phyloP scores from a whole-genome alignment of 2,797 vertebrate species.

The Pteronotus mesoamericanus region DNA sequence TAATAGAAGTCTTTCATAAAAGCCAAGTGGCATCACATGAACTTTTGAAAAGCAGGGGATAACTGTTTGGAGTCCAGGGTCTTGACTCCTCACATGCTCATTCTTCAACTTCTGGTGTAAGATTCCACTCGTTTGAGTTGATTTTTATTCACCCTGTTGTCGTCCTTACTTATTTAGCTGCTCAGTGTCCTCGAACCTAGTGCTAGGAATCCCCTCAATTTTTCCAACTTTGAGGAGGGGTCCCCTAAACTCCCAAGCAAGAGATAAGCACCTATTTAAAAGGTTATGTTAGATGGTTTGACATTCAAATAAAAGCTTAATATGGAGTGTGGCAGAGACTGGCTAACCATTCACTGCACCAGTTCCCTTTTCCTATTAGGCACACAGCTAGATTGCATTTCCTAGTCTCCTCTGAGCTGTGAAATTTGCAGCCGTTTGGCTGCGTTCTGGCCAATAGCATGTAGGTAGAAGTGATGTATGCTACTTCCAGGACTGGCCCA shows the following conservation, averaged over 20 bases:
- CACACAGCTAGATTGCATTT: not conserved
- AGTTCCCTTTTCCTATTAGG: not conserved
- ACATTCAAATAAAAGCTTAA: not conserved
- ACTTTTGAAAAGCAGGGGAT: not conserved
- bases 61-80: not conserved
- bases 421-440: not conserved
- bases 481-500: not conserved
- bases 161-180: not conserved
- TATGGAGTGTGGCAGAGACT: not conserved
- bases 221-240: not conserved
- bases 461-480: not conserved
- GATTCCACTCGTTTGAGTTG: not conserved
- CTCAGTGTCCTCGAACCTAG: not conserved
- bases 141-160: not conserved
- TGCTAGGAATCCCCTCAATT: not conserved
- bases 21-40: not conserved
- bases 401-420: not conserved
- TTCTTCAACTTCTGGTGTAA: not conserved
- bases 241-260: not conserved
- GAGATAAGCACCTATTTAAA: not conserved
- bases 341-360: not conserved
- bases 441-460: not conserved
- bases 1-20: not conserved
- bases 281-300: not conserved
- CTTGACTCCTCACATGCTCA: fast-evolving